These are phyloP conservation scores for Seira sanloemensis DNA, from an alignment of 2,888 invertebrate species.

Conservation along the genomic window DNA sequence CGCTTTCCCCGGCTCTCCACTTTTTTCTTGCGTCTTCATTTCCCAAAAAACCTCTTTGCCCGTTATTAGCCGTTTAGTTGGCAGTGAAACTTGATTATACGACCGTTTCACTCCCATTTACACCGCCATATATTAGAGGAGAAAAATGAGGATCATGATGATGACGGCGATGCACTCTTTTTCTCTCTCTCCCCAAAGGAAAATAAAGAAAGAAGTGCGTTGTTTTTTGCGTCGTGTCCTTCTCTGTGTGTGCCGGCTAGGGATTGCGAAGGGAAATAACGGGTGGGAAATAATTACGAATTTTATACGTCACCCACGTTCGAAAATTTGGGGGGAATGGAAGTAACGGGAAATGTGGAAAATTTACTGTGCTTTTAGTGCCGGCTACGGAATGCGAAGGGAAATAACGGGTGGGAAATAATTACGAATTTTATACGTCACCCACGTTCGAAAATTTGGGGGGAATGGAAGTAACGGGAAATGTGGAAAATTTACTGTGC, in stretches of 20 bases:
- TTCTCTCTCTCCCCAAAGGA: conserved; percentile 15
- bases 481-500: too few relatives aligned
- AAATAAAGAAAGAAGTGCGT: conserved; percentile 26
- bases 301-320: background rate
- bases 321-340: background rate
- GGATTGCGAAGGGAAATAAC: background rate
- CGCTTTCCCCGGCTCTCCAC: too few relatives aligned
- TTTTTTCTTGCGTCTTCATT: too few relatives aligned
- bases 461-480: background rate
- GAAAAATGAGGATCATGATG: conserved; percentile 8
- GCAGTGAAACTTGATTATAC: conserved; percentile 59
- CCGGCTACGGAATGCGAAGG: background rate
- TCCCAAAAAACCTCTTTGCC: too few relatives aligned
- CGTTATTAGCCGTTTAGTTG: conserved; percentile 57
- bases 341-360: background rate
- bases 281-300: too few relatives aligned
- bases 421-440: too few relatives aligned
- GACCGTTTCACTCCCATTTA: conserved; percentile 56
- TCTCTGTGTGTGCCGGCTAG: background rate
- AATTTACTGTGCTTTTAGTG: too few relatives aligned
- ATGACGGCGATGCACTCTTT: background rate
- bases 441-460: background rate
- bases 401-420: too few relatives aligned
- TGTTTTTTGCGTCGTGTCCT: background rate
- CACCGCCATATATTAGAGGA: conserved; percentile 47